Evolutionary conservation across 2,797 vertebrate genomes (phyloP).

Genomic region (Myotis daubentonii): DNA sequence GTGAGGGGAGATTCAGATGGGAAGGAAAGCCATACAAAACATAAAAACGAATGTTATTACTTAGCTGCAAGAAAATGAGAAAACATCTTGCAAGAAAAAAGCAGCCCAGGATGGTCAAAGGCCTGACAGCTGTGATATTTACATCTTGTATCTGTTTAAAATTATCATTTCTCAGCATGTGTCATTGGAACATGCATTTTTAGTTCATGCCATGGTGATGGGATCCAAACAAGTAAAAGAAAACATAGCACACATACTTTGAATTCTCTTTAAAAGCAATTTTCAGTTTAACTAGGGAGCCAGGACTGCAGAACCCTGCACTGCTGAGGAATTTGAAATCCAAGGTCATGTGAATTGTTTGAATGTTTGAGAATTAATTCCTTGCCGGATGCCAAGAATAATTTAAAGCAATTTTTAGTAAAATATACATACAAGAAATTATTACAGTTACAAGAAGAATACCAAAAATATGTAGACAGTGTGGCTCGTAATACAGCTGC

Average conservation of each 20-base stretch:
- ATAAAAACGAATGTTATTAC: background rate
- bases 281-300: constrained; percentile 37
- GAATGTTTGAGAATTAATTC: background rate
- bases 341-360: background rate
- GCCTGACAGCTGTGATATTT: background rate
- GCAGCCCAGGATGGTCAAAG: background rate
- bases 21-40: background rate
- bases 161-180: background rate
- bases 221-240: background rate
- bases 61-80: background rate
- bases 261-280: constrained; percentile 17
- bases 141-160: constrained; percentile 1
- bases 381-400: background rate
- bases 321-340: constrained; percentile 27
- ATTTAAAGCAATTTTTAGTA: constrained; percentile 39
- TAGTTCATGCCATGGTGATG: background rate
- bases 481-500: background rate
- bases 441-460: background rate
- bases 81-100: background rate
- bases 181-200: background rate
- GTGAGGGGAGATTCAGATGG: background rate
- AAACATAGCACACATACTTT: background rate
- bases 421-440: background rate
- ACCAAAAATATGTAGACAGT: background rate
- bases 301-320: background rate